phyloP scores from a whole-genome alignment of 2,888 invertebrate species.

The Callinectes sapidus region DNA sequence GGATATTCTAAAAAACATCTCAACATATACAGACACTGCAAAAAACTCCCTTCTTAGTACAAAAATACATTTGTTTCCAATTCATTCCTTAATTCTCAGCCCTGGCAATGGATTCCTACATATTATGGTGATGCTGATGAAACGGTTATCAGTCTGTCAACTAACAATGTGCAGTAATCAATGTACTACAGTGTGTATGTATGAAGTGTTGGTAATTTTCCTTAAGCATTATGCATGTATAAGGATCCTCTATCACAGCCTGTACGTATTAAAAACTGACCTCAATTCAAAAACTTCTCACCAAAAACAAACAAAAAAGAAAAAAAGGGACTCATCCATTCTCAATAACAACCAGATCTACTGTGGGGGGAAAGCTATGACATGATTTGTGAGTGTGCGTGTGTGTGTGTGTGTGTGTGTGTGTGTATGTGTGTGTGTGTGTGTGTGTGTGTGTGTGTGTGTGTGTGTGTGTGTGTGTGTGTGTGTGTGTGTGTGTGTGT shows the following conservation, averaged over 20 bases:
- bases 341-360: background rate
- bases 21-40: conserved; percentile 4
- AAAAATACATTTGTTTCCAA: background rate
- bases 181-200: background rate
- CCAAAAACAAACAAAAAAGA: background rate
- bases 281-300: background rate
- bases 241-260: conserved; percentile 3
- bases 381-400: background rate
- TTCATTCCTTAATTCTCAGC: background rate
- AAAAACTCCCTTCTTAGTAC: background rate
- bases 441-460: conserved; percentile 21
- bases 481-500: conserved; percentile 2
- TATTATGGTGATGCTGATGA: conserved; percentile 7
- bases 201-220: background rate
- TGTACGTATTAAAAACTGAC: background rate
- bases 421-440: conserved; percentile 21
- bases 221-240: background rate
- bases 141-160: background rate
- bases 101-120: background rate
- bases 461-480: conserved; percentile 6
- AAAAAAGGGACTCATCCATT: background rate
- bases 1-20: background rate
- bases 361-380: background rate
- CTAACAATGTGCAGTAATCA: background rate
- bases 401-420: conserved; percentile 1